Base-by-base conservation (phyloP, 2,113 vertebrate species). In the Lucifuga dentata region DNA sequence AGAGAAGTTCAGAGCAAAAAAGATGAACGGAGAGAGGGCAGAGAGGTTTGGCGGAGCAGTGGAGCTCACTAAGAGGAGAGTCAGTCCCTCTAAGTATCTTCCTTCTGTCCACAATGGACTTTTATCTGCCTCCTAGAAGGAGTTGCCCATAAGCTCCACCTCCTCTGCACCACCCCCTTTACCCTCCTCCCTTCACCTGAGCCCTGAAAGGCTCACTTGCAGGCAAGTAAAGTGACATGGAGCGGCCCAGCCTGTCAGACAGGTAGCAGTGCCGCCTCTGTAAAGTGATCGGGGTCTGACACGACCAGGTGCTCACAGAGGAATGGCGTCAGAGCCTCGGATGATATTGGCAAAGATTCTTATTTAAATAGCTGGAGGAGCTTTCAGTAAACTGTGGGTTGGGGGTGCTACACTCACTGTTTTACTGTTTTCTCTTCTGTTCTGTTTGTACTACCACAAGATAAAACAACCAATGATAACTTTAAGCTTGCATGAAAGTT, bases 41-140 rank as follows among this genome's bases (percentile, higher is more conserved):
- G 66, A 77, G 65, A 87, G 67, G 46, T 78, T 56, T 66, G 68
- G 78, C 72, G 79, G 87, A 84, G 86, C 66, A 73, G 76, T 63
- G 63, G 71, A 84, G 88, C 59, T 74, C 90, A 92, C 90, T 72
- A 78, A 92, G 91, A 93, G 91, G 90, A 83, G 69, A 89, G 80
- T 81, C 66, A 73, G 71, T 90, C 76, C 91, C 92, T 91, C 91
- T 84, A 79, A 92, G 93, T 92, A 23, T 17, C 73, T 73, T 75
- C 40, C 53, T 3, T 10, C 15, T 40, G 36, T 72, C 26, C 0
- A 16, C 7, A 13, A 19, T 19, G 35, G 45, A 15, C 40, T 84
- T 93, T 89, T 92, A 91, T 92, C 44, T 70, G 46, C 32, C 39
- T 76, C 32, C 1, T 39, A 16, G 35, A 66, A 66, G 73, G 87